Base-by-base conservation (phyloP, 2,888 invertebrate species). In the Pocota personata region DNA sequence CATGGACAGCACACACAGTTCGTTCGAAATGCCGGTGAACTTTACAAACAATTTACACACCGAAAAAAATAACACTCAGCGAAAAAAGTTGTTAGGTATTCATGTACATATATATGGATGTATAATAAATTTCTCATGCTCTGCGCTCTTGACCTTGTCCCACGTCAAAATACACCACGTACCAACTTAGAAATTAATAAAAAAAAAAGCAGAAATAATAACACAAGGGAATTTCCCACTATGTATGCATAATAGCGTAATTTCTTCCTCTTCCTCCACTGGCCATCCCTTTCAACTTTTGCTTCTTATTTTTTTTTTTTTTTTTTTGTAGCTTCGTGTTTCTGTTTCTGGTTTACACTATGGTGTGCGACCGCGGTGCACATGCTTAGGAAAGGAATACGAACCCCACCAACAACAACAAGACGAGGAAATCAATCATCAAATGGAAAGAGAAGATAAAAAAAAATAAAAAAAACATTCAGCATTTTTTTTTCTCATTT, bases 141-240 rank as follows among this genome's bases (percentile, higher is more conserved):
- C 71, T 58, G 80, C 75, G 84, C 71, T 80, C 84, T 86, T 86
- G 84, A 86, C 84, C 84, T 86, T 86, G 84, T 86, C 80, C 55
- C 80, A 66, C 76, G 76, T 86, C 80, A 76, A 86, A 86, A 80
- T 79, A 80, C 71, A 64, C 64, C 52, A 66, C 58, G 66, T 71
- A 69, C 80, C 69, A 76, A 86, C 52, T 80, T 80, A 72, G 80
- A 84, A 79, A 80, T 86, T 86, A 80, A 86, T 84, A 83, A 77
- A 48, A 55, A 64, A 62, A 67, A 71, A 71, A 64, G 48, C 14
- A 46, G 40, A 75, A 57, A 71, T 64, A 76, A 84, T 80, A 84
- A 71, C 64, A 80, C 58, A 71, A 82, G 80, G 80, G 80, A 86
- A 76, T 71, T 76, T 86, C 80, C 76, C 80, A 75, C 75, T 60